A percentile compares a stretch with the other conserved stretches of the same genome.
Conservation (phyloP, 2,113 vertebrate genomes). For the Takifugu flavidus region DNA sequence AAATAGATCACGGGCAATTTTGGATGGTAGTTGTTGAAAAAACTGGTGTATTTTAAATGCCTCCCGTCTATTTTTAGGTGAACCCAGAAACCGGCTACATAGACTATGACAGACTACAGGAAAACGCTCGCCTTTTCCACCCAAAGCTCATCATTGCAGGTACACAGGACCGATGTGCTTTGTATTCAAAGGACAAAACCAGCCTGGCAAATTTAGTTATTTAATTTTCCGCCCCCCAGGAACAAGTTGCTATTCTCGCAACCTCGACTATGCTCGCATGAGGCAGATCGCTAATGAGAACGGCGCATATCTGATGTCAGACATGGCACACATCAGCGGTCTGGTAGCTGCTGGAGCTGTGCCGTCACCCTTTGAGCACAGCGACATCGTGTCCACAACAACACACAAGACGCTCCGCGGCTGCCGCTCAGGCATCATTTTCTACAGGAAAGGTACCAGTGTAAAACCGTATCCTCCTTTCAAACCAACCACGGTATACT, state of each 20-base stretch:
- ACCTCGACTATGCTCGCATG: conserved; percentile 89
- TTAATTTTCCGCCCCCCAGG: conserved; percentile 64
- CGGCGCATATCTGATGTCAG: conserved; percentile 84
- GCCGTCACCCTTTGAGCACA: conserved; percentile 89
- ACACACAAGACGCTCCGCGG: conserved; percentile 95
- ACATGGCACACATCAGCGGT: conserved; percentile 98
- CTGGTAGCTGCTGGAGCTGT: conserved; percentile 87
- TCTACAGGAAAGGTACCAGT: conserved; percentile 87
- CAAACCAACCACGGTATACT: neutral
- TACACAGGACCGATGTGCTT: conserved; percentile 28
- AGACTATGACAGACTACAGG: conserved; percentile 85
- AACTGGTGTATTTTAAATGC: neutral
- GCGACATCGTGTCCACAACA: conserved; percentile 90
- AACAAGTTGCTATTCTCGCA: conserved; percentile 92
- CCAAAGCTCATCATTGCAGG: conserved; percentile 94
- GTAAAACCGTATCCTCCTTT: neutral
- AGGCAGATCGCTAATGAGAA: conserved; percentile 84
- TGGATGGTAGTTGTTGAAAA: too few species aligned
- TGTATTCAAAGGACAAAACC: neutral
- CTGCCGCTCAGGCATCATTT: conserved; percentile 91
- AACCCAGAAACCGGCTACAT: conserved; percentile 89
- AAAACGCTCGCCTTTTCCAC: conserved; percentile 90
- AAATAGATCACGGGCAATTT: too few species aligned
- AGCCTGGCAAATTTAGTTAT: too few species aligned
- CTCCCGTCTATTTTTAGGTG: conserved; percentile 74